Conservation (phyloP, 2,888 invertebrate genomes). For the Thera britannica region DNA sequence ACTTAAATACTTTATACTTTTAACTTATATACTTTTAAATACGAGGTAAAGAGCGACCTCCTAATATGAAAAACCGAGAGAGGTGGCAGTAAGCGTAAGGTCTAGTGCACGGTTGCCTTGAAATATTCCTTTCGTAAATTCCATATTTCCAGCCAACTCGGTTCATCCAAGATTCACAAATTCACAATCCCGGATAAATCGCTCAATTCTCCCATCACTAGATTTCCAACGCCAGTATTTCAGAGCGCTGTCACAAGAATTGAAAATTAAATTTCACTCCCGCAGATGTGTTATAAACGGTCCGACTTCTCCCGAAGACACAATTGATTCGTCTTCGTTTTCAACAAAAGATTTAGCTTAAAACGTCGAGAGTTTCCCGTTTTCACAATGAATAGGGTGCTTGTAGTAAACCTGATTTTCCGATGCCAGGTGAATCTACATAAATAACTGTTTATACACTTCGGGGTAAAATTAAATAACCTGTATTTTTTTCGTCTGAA, state of each 20-base stretch:
- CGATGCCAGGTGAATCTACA: background rate
- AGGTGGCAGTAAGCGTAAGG: too few relatives aligned
- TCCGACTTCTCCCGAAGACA: conserved; percentile 26
- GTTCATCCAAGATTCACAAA: background rate
- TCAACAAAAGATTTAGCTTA: conserved; percentile 15
- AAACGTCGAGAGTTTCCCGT: conserved; percentile 18
- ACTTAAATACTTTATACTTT: too few relatives aligned
- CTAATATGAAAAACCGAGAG: too few relatives aligned
- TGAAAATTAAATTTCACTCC: conserved; percentile 40
- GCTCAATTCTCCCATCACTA: conserved; percentile 18
- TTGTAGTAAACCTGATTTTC: background rate
- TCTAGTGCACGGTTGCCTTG: too few relatives aligned
- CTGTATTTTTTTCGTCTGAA: too few relatives aligned
- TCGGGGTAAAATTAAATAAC: too few relatives aligned
- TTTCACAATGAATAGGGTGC: conserved; percentile 1
- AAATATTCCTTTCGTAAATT: background rate
- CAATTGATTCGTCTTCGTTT: conserved; percentile 36
- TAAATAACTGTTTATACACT: too few relatives aligned
- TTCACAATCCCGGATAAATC: background rate
- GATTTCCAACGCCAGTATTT: conserved; percentile 13
- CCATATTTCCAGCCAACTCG: background rate
- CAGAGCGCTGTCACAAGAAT: conserved; percentile 26
- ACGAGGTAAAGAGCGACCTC: too few relatives aligned
- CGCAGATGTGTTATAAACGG: conserved; percentile 40
- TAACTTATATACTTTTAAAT: too few relatives aligned